Conservation (phyloP, 2,888 invertebrate genomes). For the Acronicta psi region DNA sequence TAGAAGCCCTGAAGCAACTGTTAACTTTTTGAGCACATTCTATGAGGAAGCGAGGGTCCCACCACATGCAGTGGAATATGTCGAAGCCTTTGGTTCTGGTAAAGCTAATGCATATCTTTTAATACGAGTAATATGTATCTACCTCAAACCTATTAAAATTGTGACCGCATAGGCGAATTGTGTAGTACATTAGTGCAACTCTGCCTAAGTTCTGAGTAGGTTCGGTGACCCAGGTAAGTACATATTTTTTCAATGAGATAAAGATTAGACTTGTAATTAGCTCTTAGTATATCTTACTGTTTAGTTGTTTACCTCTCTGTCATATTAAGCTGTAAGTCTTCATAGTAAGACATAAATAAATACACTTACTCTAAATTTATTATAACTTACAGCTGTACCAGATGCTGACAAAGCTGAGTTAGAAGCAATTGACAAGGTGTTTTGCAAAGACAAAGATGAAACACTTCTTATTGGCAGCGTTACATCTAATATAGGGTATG, state of each 20-base stretch:
- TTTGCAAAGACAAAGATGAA: slow-evolving; percentile 86
- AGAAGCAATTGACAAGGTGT: slow-evolving; percentile 89
- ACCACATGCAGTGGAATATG: slow-evolving; percentile 91
- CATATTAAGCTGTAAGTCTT: too few species aligned
- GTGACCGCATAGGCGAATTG: too few species aligned
- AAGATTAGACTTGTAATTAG: too few species aligned
- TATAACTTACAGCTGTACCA: slow-evolving; percentile 73
- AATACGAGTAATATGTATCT: too few species aligned
- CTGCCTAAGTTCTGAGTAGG: too few species aligned
- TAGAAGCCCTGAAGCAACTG: slow-evolving; percentile 19
- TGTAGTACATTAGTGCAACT: too few species aligned
- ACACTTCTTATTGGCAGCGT: slow-evolving; percentile 89
- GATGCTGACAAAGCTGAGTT: slow-evolving; percentile 91
- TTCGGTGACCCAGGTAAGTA: too few species aligned
- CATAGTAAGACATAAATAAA: too few species aligned
- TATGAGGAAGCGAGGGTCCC: slow-evolving; percentile 90
- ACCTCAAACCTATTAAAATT: too few species aligned
- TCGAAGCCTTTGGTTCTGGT: slow-evolving; percentile 95
- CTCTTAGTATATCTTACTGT: too few species aligned
- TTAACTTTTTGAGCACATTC: slow-evolving; percentile 77
- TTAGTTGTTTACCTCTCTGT: too few species aligned
- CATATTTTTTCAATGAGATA: neutral
- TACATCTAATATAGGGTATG: slow-evolving; percentile 84
- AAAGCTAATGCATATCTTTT: slow-evolving; percentile 22
- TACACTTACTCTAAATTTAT: too few species aligned